Evolutionary conservation across 2,888 invertebrate genomes (phyloP), one percentile per base, ranked within the genome.

Genomic region (Cephus nigrinus): DNA sequence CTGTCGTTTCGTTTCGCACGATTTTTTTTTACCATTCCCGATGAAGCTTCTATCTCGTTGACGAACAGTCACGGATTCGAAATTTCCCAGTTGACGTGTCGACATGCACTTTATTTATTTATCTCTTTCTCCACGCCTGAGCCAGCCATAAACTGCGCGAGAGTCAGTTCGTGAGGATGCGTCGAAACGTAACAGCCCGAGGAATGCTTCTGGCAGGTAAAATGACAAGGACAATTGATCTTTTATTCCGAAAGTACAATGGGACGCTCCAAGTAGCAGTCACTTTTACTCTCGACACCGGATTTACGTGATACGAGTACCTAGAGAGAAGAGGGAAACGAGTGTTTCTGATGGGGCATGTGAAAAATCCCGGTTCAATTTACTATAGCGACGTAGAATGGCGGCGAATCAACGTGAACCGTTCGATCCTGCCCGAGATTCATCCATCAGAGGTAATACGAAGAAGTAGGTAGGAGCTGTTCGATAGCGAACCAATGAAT

Each of bases 401-500:
- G 55, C 55, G 9, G 55, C 23, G 9, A 15, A 55, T 55, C 23
- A 55, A 55, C 40, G 23, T 9, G 40, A 55, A 55, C 23, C 23
- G 9, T 9, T 55, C 55, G 55, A 23, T 55, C 23, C 9, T 55
- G 55, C 23, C 23, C 23, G 23, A 55, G 23, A 55, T 9, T 55
- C 55, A 55, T 55, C 23, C 55, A 55, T 55, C 55, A 55, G 55
- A 23, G 23, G 23, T 55, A 23, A 55, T 23, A 55, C 55, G 55
- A 55, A 55, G 55, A 55, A 23, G 5, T 55, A 55, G 55, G 55
- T 55, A 23, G 23, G 23, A 23, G 23, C 55, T 55, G 23, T 23
- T 55, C 55, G 55, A 55, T 55, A 55, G 55, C 55, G 23, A 55
- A 55, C 76, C 81, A 78, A 81, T 82, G 81, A 81, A 83, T 81